These are phyloP conservation scores for Ailurus styani DNA, from an alignment of 2,113 vertebrate genomes.

Conservation along the genomic window DNA sequence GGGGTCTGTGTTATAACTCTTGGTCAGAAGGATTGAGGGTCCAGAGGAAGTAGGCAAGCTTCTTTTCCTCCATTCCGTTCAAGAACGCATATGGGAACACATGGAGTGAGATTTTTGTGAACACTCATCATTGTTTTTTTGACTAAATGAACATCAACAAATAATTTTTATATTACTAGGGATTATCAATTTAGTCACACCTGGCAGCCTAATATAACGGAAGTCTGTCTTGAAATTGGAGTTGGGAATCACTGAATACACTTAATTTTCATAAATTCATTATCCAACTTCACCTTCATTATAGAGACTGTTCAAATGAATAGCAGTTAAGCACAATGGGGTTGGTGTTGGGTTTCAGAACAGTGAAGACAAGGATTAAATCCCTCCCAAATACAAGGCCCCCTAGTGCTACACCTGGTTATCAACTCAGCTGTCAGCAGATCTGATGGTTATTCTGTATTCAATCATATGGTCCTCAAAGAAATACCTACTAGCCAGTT, in stretches of 20 bases:
- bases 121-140: not conserved
- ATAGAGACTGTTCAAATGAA: not conserved
- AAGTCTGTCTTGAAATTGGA: not conserved
- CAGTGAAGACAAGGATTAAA: not conserved
- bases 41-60: not conserved
- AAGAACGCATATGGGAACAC: not conserved
- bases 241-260: not conserved
- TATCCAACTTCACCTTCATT: not conserved
- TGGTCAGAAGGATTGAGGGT: not conserved
- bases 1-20: accelerated
- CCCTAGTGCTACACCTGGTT: accelerated
- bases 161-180: not conserved
- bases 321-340: not conserved
- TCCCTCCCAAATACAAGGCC: accelerated
- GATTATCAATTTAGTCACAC: not conserved
- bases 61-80: not conserved
- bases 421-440: accelerated
- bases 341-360: not conserved
- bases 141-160: not conserved
- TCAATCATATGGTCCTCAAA: not conserved
- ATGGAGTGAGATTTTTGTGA: not conserved
- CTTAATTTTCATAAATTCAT: not conserved
- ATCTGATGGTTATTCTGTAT: not conserved
- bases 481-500: not conserved
- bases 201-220: not conserved